Percentiles rank a stretch among this genome's conserved stretches.
Evolutionary conservation across 2,797 vertebrate species (phyloP).

Genomic region (Otolemur crassicaudatus): DNA sequence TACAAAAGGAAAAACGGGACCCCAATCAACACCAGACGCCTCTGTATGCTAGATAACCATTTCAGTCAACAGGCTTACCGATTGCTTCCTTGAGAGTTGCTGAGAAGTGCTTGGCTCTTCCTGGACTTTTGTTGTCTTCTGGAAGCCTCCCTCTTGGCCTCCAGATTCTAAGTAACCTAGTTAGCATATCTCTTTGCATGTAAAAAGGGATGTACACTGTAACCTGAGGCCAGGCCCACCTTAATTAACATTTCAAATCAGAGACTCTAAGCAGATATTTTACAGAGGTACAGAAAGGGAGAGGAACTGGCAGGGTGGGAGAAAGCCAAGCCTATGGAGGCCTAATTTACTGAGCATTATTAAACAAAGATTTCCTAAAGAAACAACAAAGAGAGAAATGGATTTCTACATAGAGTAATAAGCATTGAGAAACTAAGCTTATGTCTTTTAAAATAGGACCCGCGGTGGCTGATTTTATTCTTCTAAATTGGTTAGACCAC

Average conservation of each 20-base stretch:
- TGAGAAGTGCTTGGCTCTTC: conserved; percentile 34
- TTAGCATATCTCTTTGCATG: conserved; percentile 84
- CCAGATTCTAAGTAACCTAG: conserved; percentile 75
- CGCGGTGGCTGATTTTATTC: conserved; percentile 56
- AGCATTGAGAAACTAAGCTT: conserved; percentile 71
- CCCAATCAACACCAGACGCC: conserved; percentile 22
- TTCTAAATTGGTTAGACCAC: conserved; percentile 47
- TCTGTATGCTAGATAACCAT: conserved; percentile 50
- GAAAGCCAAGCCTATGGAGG: conserved; percentile 81
- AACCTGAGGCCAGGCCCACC: conserved; percentile 83
- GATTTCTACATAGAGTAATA: conserved; percentile 72
- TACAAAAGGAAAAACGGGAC: conserved; percentile 44
- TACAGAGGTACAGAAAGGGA: conserved; percentile 68
- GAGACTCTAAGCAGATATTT: conserved; percentile 75
- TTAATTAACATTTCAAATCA: conserved; percentile 86
- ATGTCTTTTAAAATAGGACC: conserved; percentile 67
- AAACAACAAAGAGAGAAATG: conserved; percentile 77
- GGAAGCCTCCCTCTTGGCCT: conserved; percentile 68
- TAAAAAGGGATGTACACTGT: conserved; percentile 80
- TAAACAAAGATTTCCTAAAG: conserved; percentile 82
- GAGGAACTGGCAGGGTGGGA: conserved; percentile 74
- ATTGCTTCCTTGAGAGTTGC: conserved; percentile 56
- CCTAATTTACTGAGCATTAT: conserved; percentile 84
- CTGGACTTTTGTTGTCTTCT: conserved; percentile 72
- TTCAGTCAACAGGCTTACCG: conserved; percentile 77